Percentiles rank a stretch among this genome's conserved stretches.
These are phyloP conservation scores for Tinamus guttatus DNA, from an alignment of 2,113 vertebrate species.

Conservation along the genomic window DNA sequence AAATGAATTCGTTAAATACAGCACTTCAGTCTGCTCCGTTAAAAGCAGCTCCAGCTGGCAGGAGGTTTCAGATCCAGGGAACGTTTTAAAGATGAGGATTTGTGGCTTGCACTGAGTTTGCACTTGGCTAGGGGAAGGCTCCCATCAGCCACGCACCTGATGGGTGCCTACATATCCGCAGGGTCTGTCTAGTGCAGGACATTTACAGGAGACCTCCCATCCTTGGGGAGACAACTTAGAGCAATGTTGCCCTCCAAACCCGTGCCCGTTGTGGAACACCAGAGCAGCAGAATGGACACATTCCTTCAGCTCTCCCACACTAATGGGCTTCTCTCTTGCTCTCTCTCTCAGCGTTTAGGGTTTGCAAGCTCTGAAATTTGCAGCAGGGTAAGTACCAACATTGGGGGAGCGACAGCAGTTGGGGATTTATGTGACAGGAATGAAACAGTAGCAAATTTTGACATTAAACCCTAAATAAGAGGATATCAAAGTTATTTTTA, in stretches of 20 bases:
- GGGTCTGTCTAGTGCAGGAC: accelerated
- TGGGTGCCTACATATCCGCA: background rate
- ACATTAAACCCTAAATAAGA: background rate
- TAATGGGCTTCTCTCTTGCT: background rate
- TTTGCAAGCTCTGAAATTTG: background rate
- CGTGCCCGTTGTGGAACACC: background rate
- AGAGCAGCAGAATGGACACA: background rate
- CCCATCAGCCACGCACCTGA: background rate
- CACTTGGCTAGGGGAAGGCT: slow-evolving; percentile 20
- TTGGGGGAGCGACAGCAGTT: background rate
- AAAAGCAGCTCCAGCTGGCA: slow-evolving; percentile 60
- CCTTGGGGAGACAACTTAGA: background rate
- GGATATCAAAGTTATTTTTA: slow-evolving; percentile 32
- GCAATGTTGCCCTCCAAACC: background rate
- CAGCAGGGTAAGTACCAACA: background rate
- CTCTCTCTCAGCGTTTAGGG: background rate
- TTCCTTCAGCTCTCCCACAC: background rate
- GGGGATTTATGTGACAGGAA: background rate
- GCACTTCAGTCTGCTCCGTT: slow-evolving; percentile 51
- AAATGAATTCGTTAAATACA: slow-evolving; percentile 64
- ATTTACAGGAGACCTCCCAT: background rate
- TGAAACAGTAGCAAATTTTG: slow-evolving; percentile 4
- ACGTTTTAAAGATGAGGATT: slow-evolving; percentile 63
- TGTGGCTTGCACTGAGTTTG: slow-evolving; percentile 36
- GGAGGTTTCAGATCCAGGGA: slow-evolving; percentile 41